Base-by-base conservation (phyloP, 1,140 invertebrate species). In the Drosophila virilis region DNA sequence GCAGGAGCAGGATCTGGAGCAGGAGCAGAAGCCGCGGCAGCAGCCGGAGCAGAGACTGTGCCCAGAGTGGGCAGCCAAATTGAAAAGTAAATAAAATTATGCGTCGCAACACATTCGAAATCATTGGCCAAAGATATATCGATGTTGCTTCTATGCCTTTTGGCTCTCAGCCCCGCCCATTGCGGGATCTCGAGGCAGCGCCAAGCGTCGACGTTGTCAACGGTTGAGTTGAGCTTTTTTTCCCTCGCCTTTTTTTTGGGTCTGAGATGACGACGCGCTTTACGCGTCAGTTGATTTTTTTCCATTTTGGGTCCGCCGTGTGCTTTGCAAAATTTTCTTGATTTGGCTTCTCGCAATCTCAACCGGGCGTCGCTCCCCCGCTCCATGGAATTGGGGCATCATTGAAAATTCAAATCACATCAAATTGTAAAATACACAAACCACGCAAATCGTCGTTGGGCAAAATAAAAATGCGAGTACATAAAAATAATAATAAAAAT, bases 31-130 rank as follows among this genome's bases (percentile, higher is more conserved):
- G 42, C 51, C 40, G 35, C 37, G 67, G 33, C 38, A 15, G 15
- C 12, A 6, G 13, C 22, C 22, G 13, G 6, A 8, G 58, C 43
- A 32, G 37, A 51, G 62, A 1, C 9, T 8, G 67, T 32, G 59
- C 22, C 50, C 51, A 54, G 60, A 54, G 59, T 58, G 74, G 59
- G 66, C 69, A 66, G 69, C 64, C 57, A 88, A 88, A 88, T 88
- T 88, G 83, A 88, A 88, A 88, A 88, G 83, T 83, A 88, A 89
- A 88, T 83, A 88, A 83, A 86, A 86, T 88, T 86, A 88, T 86
- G 83, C 82, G 76, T 77, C 62, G 69, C 80, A 84, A 83, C 77
- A 67, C 68, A 76, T 85, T 73, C 40, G 51, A 80, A 85, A 78
- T 78, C 82, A 80, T 84, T 80, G 52, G 65, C 64, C 68, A 67